These are phyloP conservation scores for Piezodorus guildinii DNA, from an alignment of 1,140 invertebrate genomes.

Conservation along the genomic window DNA sequence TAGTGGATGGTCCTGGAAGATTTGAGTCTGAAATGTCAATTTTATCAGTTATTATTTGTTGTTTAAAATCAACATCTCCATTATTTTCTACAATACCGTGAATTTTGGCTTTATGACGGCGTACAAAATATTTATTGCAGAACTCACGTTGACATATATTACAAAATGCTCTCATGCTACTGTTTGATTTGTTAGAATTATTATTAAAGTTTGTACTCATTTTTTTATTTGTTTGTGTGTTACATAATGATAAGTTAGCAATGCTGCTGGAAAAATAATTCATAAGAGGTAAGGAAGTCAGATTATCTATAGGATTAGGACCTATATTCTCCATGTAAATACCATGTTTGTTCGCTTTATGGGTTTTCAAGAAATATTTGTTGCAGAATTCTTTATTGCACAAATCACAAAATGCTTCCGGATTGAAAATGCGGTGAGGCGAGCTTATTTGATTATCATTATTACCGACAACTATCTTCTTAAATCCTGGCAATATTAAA, in stretches of 20 bases:
- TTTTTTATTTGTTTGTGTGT: slow-evolving; percentile 6
- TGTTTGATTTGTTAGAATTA: neutral
- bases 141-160: slow-evolving; percentile 55
- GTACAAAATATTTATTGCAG: slow-evolving; percentile 62
- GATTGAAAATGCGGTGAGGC: slow-evolving; percentile 64
- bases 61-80: slow-evolving; percentile 23
- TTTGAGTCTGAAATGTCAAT: slow-evolving; percentile 4
- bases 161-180: slow-evolving; percentile 36
- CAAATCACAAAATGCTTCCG: slow-evolving; percentile 87
- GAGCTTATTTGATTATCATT: slow-evolving; percentile 23
- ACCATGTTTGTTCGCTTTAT: slow-evolving; percentile 90
- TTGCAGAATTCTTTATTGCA: slow-evolving; percentile 99
- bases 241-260: slow-evolving; percentile 2
- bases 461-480: slow-evolving; percentile 22
- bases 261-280: slow-evolving; percentile 25
- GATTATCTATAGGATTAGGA: slow-evolving; percentile 28
- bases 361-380: slow-evolving; percentile 98
- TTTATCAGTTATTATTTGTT: slow-evolving; percentile 14
- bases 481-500: slow-evolving; percentile 19
- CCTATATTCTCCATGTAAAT: slow-evolving; percentile 57
- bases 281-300: slow-evolving; percentile 22
- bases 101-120: slow-evolving; percentile 47
- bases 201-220: neutral
- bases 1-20: slow-evolving; percentile 21
- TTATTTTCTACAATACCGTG: slow-evolving; percentile 38